Evolutionary conservation across 2,797 vertebrate species (phyloP), one percentile per base, ranked within the genome.

Genomic region (Arnoldichthys spilopterus): DNA sequence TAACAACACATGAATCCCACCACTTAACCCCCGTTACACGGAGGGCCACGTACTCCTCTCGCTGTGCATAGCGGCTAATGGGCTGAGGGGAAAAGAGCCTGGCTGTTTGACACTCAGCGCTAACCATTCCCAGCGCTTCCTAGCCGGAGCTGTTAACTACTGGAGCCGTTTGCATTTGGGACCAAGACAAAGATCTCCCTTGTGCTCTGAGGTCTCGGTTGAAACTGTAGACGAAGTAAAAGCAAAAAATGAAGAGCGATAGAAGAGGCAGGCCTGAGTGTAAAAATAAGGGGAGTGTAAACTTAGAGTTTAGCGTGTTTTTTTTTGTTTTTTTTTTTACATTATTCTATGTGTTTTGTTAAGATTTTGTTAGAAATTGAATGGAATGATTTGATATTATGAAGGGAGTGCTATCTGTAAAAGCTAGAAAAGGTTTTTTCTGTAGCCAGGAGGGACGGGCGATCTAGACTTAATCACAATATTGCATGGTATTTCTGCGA

Each of bases 171-270:
- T 87, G 70, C 74, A 78, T 13, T 63, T 4, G 45, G 64, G 71
- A 72, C 34, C 30, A n/a, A 77, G 24, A 84, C 77, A 82, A 82
- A 82, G 80, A 68, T 77, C 51, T 32, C 64, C 56, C 69, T 77
- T 81, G 76, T 84, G 73, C 67, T 58, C 49, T 5, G 47, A 66
- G 61, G 69, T 69, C 80, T 76, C 9, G n/a, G 78, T 63, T 88
- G 88, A 87, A 89, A 89, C 82, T 80, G 66, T 79, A 91, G 84
- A 86, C 76, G 81, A 32, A 62, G 72, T 59, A 37, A 69, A 70
- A 73, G 56, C 40, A 45, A 80, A 47, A 47, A 6, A 28, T 16
- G 30, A 12, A 22, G 67, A 24, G 30, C 51, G 5, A n/a, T 62
- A 77, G 76, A 54, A 51, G 77, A 70, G 53, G 40, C n/a, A 69